Evolutionary conservation across 2,797 vertebrate genomes (phyloP).

Genomic region (Danio choprae): DNA sequence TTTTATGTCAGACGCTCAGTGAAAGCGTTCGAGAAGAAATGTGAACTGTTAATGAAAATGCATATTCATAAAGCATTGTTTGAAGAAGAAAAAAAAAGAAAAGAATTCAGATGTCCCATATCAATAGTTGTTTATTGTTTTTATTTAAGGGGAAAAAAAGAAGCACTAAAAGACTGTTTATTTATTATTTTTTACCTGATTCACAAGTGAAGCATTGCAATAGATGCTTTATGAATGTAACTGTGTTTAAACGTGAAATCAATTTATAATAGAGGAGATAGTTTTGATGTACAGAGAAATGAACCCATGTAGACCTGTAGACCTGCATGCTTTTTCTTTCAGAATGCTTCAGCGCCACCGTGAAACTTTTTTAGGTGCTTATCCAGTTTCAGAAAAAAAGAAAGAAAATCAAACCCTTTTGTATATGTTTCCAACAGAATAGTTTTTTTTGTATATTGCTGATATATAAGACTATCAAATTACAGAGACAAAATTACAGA

Average conservation of each 20-base stretch:
- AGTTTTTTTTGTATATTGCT: conserved; percentile 79
- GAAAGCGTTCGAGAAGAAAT: conserved; percentile 17
- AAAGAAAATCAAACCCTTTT: conserved; percentile 74
- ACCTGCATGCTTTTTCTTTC: conserved; percentile 79
- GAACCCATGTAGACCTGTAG: conserved; percentile 68
- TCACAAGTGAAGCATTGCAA: conserved; percentile 73
- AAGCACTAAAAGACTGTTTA: conserved; percentile 55
- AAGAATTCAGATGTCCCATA: conserved; percentile 65
- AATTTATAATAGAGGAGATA: conserved; percentile 78
- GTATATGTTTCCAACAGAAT: conserved; percentile 78
- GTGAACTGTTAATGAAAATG: conserved; percentile 72
- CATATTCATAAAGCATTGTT: conserved; percentile 81
- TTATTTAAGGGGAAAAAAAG: conserved; percentile 62
- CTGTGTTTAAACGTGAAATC: conserved; percentile 71
- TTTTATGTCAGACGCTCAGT: conserved; percentile 53
- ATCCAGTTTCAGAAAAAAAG: conserved; percentile 47
- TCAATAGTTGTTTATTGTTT: conserved; percentile 68
- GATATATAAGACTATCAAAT: conserved; percentile 76
- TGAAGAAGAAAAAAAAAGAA: conserved; percentile 51
- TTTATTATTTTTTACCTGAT: conserved; percentile 55
- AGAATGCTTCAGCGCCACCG: conserved; percentile 74
- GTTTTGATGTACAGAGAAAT: conserved; percentile 77
- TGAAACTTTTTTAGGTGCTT: conserved; percentile 69
- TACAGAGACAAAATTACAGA: too few species aligned
- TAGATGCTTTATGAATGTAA: conserved; percentile 84